Conservation (phyloP, 2,113 vertebrate species). For the Asarcornis scutulata region DNA sequence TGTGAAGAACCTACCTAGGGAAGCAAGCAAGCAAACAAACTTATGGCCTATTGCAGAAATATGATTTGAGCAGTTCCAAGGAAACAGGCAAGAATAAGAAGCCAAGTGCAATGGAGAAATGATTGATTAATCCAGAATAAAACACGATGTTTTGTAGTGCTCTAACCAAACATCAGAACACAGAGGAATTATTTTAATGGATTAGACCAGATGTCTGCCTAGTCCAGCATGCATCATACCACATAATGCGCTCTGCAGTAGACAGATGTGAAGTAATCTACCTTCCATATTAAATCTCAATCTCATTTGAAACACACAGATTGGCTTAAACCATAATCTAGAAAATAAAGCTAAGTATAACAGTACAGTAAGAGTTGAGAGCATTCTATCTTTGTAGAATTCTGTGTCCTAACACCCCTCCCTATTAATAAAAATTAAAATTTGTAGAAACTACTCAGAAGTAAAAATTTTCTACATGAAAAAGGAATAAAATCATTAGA, state of each 20-base stretch:
- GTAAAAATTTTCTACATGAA: not conserved
- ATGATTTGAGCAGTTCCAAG: not conserved
- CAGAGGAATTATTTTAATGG: not conserved
- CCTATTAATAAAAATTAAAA: not conserved
- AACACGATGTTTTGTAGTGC: not conserved
- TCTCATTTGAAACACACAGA: not conserved
- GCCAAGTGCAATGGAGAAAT: not conserved
- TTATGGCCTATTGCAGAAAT: not conserved
- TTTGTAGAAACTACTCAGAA: not conserved
- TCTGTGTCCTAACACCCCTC: not conserved
- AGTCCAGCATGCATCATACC: not conserved
- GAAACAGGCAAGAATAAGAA: not conserved
- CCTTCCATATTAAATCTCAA: not conserved
- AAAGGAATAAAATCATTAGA: not conserved
- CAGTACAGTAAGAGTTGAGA: not conserved
- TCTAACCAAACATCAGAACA: not conserved
- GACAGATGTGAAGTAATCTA: conserved; percentile 8
- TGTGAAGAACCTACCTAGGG: not conserved
- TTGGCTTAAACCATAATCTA: not conserved
- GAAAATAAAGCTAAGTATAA: not conserved
- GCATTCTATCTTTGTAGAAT: not conserved
- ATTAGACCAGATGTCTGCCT: conserved; percentile 21
- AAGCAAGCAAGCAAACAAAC: not conserved
- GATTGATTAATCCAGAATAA: not conserved
- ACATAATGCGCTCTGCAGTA: not conserved